Evolutionary conservation across 2,797 vertebrate species (phyloP), one percentile per base, ranked within the genome.

Genomic region (Spinibarbus caldwelli): DNA sequence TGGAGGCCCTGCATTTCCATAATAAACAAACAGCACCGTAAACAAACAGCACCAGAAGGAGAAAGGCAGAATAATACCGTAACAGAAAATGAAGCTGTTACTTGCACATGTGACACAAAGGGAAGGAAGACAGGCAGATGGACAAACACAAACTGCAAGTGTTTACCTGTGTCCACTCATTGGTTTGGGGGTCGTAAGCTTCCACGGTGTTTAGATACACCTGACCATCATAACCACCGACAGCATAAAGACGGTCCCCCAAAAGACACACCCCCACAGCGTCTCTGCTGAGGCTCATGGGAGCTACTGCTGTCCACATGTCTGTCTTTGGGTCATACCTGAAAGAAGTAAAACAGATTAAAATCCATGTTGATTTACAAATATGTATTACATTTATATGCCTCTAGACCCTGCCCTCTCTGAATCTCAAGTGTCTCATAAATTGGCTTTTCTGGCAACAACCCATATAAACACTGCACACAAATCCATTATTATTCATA

Each of bases 251-350:
- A 47, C 96, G 96, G 92, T 99, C 97, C 2, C 98, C 98, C 47
- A 99, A 96, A 86, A 99, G 96, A 93, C 98, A 99, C 54, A 99
- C 98, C 17, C 98, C 98, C 57, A 99, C 98, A 0, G 98, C 98
- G 77, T 99, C 98, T 90, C 98, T 95, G 94, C 98, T 98, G 88
- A 99, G 95, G 91, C 97, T 99, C 98, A 99, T 99, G 12, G 98
- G 97, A 19, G 98, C 97, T 38, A 99, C 98, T 41, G 97, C 94
- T 1, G 98, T 99, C 98, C 98, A 99, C 89, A 94, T 91, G 62
- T 99, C 98, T 66, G 98, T 99, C 94, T 99, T 98, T 43, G 98
- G 98, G 93, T 99, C 98, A 82, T 98, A 99, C 91, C 98, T 99
- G 89, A 70, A 89, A 94, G 15, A 78, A 2, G 19, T 23, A 26